Base-by-base conservation (phyloP, 2,888 invertebrate genomes). In the Lasioglossum figueresi region DNA sequence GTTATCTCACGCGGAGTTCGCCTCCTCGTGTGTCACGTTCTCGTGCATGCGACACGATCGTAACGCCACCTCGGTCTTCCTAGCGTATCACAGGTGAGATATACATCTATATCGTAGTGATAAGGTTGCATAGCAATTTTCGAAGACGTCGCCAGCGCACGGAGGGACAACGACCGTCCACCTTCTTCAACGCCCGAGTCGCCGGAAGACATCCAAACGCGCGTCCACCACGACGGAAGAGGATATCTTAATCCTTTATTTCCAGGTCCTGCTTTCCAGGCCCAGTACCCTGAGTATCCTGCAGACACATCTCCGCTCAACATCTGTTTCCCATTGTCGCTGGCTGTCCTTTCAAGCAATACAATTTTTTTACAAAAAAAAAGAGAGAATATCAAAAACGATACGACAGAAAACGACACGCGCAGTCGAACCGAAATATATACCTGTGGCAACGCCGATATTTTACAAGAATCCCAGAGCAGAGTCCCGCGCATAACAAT, bases 251-350 rank as follows among this genome's bases (percentile, higher is more conserved):
- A 94, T 94, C 95, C 95, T 95, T 95, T 95, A 92, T 95, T 95
- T 95, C 95, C 95, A 95, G 95, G 94, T 94, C 95, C 94, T 95
- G 94, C 91, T 91, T 93, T 95, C 95, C 94, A 94, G 95, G 94
- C 93, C 94, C 94, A 94, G 94, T 93, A 91, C 93, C 94, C 93
- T 91, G 93, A 93, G 94, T 91, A 93, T 94, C 94, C 94, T 94
- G 94, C 94, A 94, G 94, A 94, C 90, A 90, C 90, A 90, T 93
- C 93, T 94, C 93, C 93, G 94, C 90, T 93, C 91, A 93, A 93
- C 91, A 93, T 93, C 91, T 91, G 92, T 93, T 93, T 90, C 84
- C 83, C 66, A 84, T 90, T 91, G 93, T 92, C 93, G 93, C 93
- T 94, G 93, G 93, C 93, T 94, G 92, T 94, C 94, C 94, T 93